Base-by-base conservation (phyloP, 2,888 invertebrate genomes). In the Dicranocentrus wangi region DNA sequence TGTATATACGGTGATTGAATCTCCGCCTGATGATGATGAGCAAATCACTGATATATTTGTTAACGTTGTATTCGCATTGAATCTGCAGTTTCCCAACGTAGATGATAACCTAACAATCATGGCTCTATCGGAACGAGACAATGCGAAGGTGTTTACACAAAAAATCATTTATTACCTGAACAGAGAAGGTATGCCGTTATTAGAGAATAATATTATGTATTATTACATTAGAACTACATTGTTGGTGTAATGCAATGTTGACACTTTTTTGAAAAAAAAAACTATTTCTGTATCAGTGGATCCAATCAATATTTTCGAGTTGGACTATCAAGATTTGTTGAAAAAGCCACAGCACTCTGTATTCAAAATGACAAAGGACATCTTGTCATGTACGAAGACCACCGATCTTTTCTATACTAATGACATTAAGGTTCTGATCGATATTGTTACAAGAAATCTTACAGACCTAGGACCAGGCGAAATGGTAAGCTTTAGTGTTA, bases 391-490 rank as follows among this genome's bases (percentile, higher is more conserved):
- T 86, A 91, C 92, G 85, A 91, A 92, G 84, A 96, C 97, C 0
- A 94, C 97, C 0, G 92, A 93, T 85, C 91, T 97, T 83, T 95
- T 98, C 89, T 98, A 98, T 89, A 96, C 97, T 0, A 98, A 98
- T 88, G 98, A 98, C 88, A 93, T 95, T 53, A 95, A 95, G 89
- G 98, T 98, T 55, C 91, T 98, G 79, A 93, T 98, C 83, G 98
- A 98, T 88, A 97, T 98, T 87, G 93, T 97, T 72, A 93, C 96
- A 68, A 91, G 98, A 65, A 96, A 97, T 89, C 91, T 98, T 27
- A 93, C 95, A 1, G 97, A 98, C 89, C 91, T 97, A 82, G 94
- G 95, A 55, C 93, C 96, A 3, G 96, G 95, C 27, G 97, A 97
- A 88, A 90, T 91, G 91, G 95, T 95, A 69, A 63, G 51, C 19